Evolutionary conservation across 2,888 invertebrate species (phyloP), one percentile per base, ranked within the genome.

Genomic region (Romanomermis culicivorax): DNA sequence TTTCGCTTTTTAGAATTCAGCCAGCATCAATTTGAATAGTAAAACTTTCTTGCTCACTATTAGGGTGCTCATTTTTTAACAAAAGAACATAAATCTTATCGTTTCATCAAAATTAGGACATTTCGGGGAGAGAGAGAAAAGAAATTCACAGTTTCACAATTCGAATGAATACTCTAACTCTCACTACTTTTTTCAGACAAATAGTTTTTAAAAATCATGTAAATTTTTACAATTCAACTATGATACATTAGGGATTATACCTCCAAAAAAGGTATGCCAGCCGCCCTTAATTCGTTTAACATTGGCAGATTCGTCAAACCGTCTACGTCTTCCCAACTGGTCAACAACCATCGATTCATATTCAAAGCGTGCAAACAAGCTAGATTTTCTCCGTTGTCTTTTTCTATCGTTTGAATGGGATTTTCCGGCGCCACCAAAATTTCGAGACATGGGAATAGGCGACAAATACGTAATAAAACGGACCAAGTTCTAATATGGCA

Each of bases 261-360:
- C 23, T 63, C 60, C 60, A 79, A 72, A 42, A 79, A 69, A 27
- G 78, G 77, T 58, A 78, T 75, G 42, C 82, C 82, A 73, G 81
- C 81, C 59, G 89, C 80, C 65, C 89, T 77, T 58, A 91, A 77
- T 72, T 85, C 85, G 61, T 78, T 79, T 55, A 93, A 75, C 11
- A 79, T 77, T 1, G 84, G 85, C 72, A 88, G 88, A 67, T 78
- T 78, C 54, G 82, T 79, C 60, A 91, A 75, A 62, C 81, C 77
- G 66, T 89, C 88, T 57, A 91, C 80, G 66, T 88, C 86, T 63
- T 83, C 80, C 87, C 89, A 88, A 42, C 82, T 80, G 51, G 80
- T 77, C 51, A 91, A 58, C 2, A 52, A 50, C 54, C 54, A 56
- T 60, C 61, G 59, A 29, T 59, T 58, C 36, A 57, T 49, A 4